Conservation (phyloP, 1,140 invertebrate genomes). For the Myzus persicae region DNA sequence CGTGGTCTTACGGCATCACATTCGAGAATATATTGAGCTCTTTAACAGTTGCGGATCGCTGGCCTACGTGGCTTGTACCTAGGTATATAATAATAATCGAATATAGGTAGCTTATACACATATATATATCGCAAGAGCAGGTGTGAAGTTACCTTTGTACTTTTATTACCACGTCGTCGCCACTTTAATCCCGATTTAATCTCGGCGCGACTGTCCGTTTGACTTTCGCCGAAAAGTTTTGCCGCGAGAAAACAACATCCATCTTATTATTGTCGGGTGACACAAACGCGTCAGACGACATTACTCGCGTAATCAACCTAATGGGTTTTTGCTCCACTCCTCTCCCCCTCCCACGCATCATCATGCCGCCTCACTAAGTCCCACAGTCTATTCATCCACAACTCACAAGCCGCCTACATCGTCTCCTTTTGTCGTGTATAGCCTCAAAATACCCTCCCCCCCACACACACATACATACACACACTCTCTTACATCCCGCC, state of each 20-base stretch:
- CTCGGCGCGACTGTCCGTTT: slow-evolving; percentile 37
- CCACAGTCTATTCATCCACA: neutral
- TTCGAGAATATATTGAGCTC: neutral
- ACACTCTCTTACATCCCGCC: neutral
- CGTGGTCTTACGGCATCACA: neutral
- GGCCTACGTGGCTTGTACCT: neutral
- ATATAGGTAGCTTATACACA: neutral
- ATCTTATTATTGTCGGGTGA: slow-evolving; percentile 45
- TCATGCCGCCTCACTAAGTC: neutral
- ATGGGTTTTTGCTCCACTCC: slow-evolving; percentile 6
- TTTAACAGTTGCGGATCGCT: neutral
- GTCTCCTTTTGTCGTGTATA: neutral
- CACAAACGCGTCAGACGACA: slow-evolving; percentile 43
- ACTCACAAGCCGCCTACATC: neutral
- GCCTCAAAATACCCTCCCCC: neutral
- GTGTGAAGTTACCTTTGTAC: neutral
- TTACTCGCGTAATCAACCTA: slow-evolving; percentile 52
- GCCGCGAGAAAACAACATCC: slow-evolving; percentile 43
- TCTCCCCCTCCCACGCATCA: no score
- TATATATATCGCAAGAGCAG: neutral
- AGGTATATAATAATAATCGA: neutral
- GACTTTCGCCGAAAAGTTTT: slow-evolving; percentile 50
- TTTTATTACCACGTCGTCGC: slow-evolving; percentile 46
- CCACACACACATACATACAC: no score
- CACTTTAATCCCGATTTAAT: slow-evolving; percentile 54